Conservation (phyloP, 2,113 vertebrate species). For the Gambusia holbrooki region DNA sequence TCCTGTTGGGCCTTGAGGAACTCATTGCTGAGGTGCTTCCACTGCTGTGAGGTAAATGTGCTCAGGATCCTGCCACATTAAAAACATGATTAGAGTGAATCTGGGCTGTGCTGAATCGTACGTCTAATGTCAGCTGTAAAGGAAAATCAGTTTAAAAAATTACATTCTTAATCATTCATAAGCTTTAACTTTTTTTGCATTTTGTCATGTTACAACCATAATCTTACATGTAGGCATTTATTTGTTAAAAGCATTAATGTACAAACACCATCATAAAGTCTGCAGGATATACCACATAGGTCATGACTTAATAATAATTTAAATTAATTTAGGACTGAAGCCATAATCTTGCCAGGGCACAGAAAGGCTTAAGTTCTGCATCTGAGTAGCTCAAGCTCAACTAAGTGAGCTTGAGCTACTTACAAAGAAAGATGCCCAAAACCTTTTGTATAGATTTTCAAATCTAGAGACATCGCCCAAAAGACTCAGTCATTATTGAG, state of each 20-base stretch:
- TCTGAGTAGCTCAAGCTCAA: too few relatives aligned
- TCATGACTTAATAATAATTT: background rate
- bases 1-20: slow-evolving; percentile 98
- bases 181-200: background rate
- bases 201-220: background rate
- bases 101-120: slow-evolving; percentile 3
- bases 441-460: too few relatives aligned
- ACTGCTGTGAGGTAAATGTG: slow-evolving; percentile 98
- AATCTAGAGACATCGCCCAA: too few relatives aligned
- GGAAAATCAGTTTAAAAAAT: accelerated
- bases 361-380: too few relatives aligned
- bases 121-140: background rate
- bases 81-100: slow-evolving; percentile 1
- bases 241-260: background rate
- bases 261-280: background rate
- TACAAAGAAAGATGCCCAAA: too few relatives aligned
- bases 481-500: too few relatives aligned
- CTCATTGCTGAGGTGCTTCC: slow-evolving; percentile 99
- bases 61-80: slow-evolving; percentile 88
- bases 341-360: too few relatives aligned
- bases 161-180: background rate
- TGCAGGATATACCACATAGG: background rate
- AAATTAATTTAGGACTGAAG: too few relatives aligned
- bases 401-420: too few relatives aligned
- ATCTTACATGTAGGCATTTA: background rate